Conservation (phyloP, 2,797 vertebrate genomes). For the Rhyacichthys aspro region DNA sequence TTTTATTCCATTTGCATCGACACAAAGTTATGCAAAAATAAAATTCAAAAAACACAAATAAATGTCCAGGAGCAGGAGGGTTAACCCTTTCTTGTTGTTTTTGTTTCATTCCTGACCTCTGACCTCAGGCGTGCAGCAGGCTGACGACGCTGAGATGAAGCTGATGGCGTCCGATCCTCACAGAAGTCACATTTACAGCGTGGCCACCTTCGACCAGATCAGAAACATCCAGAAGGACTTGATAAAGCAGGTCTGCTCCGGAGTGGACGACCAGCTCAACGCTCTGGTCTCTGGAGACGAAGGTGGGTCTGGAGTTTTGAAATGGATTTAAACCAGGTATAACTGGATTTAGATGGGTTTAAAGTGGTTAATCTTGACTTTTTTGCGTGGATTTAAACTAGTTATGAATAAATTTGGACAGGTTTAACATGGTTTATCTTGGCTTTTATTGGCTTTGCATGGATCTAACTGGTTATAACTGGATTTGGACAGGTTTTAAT, state of each 20-base stretch:
- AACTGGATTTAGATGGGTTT: too few relatives aligned
- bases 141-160: conserved; percentile 89
- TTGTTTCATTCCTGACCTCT: conserved; percentile 4
- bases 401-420: too few relatives aligned
- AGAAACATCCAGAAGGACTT: conserved; percentile 86
- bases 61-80: too few relatives aligned
- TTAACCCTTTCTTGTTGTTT: too few relatives aligned
- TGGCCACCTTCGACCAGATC: conserved; percentile 87
- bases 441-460: not conserved
- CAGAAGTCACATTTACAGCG: conserved; percentile 83
- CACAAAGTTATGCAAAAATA: too few relatives aligned
- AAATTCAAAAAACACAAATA: too few relatives aligned
- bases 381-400: too few relatives aligned
- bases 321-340: too few relatives aligned
- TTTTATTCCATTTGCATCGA: too few relatives aligned
- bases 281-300: conserved; percentile 91
- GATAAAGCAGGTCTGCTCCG: conserved; percentile 87
- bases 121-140: conserved; percentile 86
- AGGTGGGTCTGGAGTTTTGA: conserved; percentile 84
- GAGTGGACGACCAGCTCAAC: conserved; percentile 89
- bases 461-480: too few relatives aligned
- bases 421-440: not conserved
- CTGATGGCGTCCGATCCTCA: conserved; percentile 89
- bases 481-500: too few relatives aligned
- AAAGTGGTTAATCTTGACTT: too few relatives aligned